Evolutionary conservation across 2,888 invertebrate species (phyloP), one percentile per base, ranked within the genome.

Genomic region (Sthenelais limicola): DNA sequence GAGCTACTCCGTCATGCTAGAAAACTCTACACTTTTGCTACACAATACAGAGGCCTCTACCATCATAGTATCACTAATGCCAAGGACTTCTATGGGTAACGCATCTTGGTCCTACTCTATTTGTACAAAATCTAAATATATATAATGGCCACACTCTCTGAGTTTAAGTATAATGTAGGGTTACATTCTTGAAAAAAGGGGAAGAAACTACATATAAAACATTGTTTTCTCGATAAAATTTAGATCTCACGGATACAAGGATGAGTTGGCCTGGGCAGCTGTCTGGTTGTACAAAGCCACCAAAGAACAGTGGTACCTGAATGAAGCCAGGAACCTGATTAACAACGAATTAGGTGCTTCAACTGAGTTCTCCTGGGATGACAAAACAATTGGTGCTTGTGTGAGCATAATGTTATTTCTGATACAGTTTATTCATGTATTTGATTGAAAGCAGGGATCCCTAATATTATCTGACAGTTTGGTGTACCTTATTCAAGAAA

Each of bases 11-110:
- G 80, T 18, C 91, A 91, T 79, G 89, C 91, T 1, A 86, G 83
- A 51, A 86, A 90, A 78, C 84, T 91, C 38, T 91, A 90, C 81
- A 83, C 87, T 70, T 91, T 91, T 77, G 91, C 90, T 0, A 88
- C 85, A 21, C 83, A 81, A 12, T 87, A 89, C 80, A 84, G 89
- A 47, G 91, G 91, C 0, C 82, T 89, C 3, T 91, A 90, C 78
- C 89, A 90, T 76, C 89, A 90, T 73, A 88, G 89, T 0, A 90
- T 91, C 79, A 87, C 89, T 33, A 89, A 89, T 0, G 90, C 90
- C 0, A 88, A 88, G 15, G 88, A 88, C 74, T 91, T 88, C 80
- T 90, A 90, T 47, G 26, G 54, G 76, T 76, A 30, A n/a, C 30
- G n/a, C n/a, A n/a, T n/a, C n/a, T n/a, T n/a, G n/a, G n/a, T n/a